phyloP scores from a whole-genome alignment of 2,113 vertebrate species.

The Gymnarchus niloticus region DNA sequence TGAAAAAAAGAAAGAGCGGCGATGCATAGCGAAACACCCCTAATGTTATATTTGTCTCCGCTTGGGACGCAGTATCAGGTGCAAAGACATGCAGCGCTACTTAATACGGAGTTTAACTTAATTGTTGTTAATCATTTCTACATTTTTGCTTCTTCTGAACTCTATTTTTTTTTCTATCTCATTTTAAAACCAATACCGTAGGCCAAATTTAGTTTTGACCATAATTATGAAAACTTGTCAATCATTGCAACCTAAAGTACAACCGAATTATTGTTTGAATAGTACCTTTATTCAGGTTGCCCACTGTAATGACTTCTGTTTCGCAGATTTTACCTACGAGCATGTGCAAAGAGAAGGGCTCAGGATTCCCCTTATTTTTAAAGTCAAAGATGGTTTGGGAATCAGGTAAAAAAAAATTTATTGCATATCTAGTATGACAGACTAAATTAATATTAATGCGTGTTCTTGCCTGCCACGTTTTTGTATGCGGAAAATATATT shows the following conservation, averaged over 20 bases:
- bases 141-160: neutral
- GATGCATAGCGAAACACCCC: neutral
- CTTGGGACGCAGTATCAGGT: neutral
- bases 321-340: constrained; percentile 91
- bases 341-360: constrained; percentile 93
- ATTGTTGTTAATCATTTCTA: neutral
- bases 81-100: neutral
- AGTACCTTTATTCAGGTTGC: neutral
- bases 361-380: constrained; percentile 82
- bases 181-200: neutral
- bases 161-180: neutral
- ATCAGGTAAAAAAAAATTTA: constrained; percentile 76
- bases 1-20: neutral
- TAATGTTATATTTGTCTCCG: neutral
- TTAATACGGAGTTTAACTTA: neutral
- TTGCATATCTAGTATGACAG: neutral
- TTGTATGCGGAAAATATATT: neutral
- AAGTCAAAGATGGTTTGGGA: constrained; percentile 85
- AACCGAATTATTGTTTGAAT: neutral
- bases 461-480: constrained; percentile 8
- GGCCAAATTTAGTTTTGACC: neutral
- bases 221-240: neutral
- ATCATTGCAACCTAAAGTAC: neutral
- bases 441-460: neutral
- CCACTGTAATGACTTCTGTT: neutral